phyloP scores from a whole-genome alignment of 1,140 invertebrate species.

The Ips nitidus region DNA sequence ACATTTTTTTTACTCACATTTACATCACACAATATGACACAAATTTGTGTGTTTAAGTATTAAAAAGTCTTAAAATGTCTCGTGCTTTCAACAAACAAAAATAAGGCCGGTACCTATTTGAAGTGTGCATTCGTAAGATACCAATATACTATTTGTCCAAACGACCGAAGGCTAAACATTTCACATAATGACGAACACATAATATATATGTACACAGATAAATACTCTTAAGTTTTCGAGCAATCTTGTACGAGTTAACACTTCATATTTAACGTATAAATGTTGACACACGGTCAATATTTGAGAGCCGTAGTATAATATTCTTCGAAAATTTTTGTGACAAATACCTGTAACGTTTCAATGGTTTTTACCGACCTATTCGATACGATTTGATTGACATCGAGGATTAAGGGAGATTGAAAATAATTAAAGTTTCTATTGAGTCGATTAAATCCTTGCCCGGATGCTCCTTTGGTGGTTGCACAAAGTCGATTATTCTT shows the following conservation, averaged over 20 bases:
- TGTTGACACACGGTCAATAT: conserved; percentile 26
- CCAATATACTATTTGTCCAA: conserved; percentile 27
- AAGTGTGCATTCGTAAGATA: conserved; percentile 31
- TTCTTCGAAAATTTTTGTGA: conserved; percentile 30
- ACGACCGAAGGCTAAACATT: conserved; percentile 29
- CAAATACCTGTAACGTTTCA: conserved; percentile 4
- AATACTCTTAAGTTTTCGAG: conserved; percentile 30
- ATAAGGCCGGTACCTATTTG: conserved; percentile 19
- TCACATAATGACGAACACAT: conserved; percentile 31
- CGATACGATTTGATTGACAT: too few relatives aligned
- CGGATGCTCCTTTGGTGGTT: conserved; percentile 18
- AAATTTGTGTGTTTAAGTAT: too few relatives aligned
- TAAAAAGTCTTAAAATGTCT: neutral
- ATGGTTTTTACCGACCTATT: too few relatives aligned
- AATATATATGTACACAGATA: conserved; percentile 32
- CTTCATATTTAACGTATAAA: conserved; percentile 31
- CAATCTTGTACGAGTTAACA: conserved; percentile 35
- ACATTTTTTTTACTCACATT: too few relatives aligned
- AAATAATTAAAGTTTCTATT: too few relatives aligned
- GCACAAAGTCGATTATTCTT: conserved; percentile 29
- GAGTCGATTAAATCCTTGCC: conserved; percentile 2
- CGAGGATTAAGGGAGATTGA: too few relatives aligned
- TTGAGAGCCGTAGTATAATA: conserved; percentile 17
- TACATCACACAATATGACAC: too few relatives aligned
- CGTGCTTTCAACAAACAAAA: conserved; percentile 14